Evolutionary conservation across 1,140 invertebrate species (phyloP).

Genomic region (Euwallacea fornicatus): DNA sequence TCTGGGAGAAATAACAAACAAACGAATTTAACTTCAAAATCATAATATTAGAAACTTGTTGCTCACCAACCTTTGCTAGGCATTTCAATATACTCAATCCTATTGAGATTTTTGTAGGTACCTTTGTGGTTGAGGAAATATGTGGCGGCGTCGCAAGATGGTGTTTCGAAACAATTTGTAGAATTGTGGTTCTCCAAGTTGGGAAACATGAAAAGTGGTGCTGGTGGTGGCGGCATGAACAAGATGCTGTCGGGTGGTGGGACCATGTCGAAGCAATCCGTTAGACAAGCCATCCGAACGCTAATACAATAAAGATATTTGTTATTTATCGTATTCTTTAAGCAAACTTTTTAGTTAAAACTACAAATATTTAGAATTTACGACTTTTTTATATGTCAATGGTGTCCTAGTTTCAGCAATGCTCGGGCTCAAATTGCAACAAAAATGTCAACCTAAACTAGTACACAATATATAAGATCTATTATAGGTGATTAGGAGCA

Average conservation of each 20-base stretch:
- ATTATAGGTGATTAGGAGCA: too few relatives aligned
- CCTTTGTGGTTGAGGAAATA: constrained; percentile 20
- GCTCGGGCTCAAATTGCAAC: too few relatives aligned
- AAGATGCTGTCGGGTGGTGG: constrained; percentile 80
- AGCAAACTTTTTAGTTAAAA: too few relatives aligned
- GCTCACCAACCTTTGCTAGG: constrained; percentile 65
- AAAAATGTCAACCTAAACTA: too few relatives aligned
- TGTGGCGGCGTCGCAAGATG: constrained; percentile 47
- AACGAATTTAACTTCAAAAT: neutral
- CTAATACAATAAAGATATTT: neutral
- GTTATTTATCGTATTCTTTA: too few relatives aligned
- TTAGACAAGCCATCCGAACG: constrained; percentile 49
- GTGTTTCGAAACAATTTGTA: constrained; percentile 56
- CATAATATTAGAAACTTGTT: neutral
- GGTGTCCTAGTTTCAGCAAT: too few relatives aligned
- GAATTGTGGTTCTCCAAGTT: constrained; percentile 55
- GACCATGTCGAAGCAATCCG: constrained; percentile 69
- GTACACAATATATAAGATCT: too few relatives aligned
- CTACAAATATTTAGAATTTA: too few relatives aligned
- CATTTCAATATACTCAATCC: constrained; percentile 74
- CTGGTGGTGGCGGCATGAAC: constrained; percentile 77
- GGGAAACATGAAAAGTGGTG: constrained; percentile 66
- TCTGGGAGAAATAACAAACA: too few relatives aligned
- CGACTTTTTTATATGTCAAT: too few relatives aligned
- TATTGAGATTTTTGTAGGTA: constrained; percentile 42